Evolutionary conservation across 2,888 invertebrate species (phyloP).

Genomic region (Drosophila emarginata): DNA sequence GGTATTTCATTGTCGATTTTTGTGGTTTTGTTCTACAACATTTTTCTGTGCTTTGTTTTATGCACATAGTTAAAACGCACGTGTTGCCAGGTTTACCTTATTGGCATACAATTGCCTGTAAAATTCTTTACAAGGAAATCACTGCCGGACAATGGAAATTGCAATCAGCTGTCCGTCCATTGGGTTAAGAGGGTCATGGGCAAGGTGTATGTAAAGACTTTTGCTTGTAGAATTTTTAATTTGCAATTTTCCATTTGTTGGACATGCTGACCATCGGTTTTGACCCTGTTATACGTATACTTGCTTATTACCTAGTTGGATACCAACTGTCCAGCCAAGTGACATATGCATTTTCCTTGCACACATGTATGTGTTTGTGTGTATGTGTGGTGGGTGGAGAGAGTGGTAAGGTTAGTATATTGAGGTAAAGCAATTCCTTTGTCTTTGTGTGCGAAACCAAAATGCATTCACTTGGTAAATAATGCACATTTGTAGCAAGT

Average conservation of each 20-base stretch:
- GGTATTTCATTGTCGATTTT: not conserved
- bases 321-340: not conserved
- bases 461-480: conserved; percentile 34
- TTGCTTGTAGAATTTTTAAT: conserved; percentile 51
- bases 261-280: not conserved
- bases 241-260: conserved; percentile 38
- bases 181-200: not conserved
- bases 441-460: not conserved
- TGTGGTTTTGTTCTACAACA: not conserved
- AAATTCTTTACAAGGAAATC: conserved; percentile 58
- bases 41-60: conserved; percentile 22
- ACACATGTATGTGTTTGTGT: not conserved
- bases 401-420: not conserved
- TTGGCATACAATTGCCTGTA: conserved; percentile 59
- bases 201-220: not conserved
- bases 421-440: not conserved
- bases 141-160: conserved; percentile 47
- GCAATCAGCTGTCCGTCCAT: conserved; percentile 45
- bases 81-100: conserved; percentile 54
- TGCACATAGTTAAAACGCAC: conserved; percentile 39
- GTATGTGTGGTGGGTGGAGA: not conserved
- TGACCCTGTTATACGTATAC: conserved; percentile 35
- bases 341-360: conserved; percentile 9
- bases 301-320: not conserved
- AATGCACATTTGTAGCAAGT: conserved; percentile 38